phyloP scores from a whole-genome alignment of 2,888 invertebrate genomes.

The Tyria jacobaeae region DNA sequence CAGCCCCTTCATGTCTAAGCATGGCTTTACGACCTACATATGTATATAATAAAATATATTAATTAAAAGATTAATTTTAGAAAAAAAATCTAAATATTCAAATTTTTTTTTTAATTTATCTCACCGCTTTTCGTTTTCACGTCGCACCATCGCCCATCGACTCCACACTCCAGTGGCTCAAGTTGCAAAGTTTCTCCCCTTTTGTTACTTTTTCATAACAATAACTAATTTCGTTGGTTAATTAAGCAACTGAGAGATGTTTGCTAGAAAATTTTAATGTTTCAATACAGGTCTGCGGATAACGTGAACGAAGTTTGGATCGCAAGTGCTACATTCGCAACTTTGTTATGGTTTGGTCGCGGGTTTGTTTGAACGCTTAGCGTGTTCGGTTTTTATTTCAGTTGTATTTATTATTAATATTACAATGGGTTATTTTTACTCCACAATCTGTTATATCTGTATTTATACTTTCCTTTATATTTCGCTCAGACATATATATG shows the following conservation, averaged over 20 bases:
- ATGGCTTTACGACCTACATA: too few relatives aligned
- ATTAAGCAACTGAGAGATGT: conserved; percentile 70
- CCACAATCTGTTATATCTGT: not conserved
- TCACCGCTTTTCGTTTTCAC: conserved; percentile 22
- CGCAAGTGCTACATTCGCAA: conserved; percentile 34
- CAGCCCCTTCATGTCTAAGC: too few relatives aligned
- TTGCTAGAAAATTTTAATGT: conserved; percentile 58
- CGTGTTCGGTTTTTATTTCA: conserved; percentile 16
- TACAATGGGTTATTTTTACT: conserved; percentile 7
- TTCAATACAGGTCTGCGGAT: conserved; percentile 58
- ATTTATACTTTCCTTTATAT: not conserved
- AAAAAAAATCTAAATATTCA: too few relatives aligned
- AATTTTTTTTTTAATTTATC: not conserved
- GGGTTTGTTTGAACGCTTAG: conserved; percentile 16
- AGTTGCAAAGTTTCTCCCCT: conserved; percentile 62
- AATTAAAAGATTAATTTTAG: too few relatives aligned
- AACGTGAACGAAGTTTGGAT: conserved; percentile 51
- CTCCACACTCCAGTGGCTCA: conserved; percentile 55
- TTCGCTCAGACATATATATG: too few relatives aligned
- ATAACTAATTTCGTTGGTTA: conserved; percentile 76
- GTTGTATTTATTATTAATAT: conserved; percentile 12
- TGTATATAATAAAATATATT: too few relatives aligned
- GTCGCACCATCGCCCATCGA: conserved; percentile 28
- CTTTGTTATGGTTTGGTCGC: conserved; percentile 28
- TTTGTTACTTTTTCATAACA: conserved; percentile 73